phyloP scores from a whole-genome alignment of 2,888 invertebrate genomes.

The Gymnocheta viridis region DNA sequence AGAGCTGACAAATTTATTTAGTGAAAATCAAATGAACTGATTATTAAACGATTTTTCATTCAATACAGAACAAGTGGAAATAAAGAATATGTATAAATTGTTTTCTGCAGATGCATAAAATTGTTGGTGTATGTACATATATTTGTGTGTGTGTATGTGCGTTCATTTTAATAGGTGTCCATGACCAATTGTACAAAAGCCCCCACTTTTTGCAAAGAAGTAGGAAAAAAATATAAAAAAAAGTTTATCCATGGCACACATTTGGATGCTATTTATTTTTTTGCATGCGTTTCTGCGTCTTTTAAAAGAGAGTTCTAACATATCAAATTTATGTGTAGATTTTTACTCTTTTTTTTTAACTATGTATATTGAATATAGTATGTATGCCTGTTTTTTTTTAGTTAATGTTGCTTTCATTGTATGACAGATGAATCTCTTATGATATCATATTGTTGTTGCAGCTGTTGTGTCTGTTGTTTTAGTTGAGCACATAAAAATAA shows the following conservation, averaged over 20 bases:
- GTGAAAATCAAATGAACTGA: background rate
- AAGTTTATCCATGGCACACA: constrained; percentile 67
- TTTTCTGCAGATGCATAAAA: constrained; percentile 22
- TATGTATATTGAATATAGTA: no score
- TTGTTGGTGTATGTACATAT: constrained; percentile 23
- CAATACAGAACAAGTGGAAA: constrained; percentile 1
- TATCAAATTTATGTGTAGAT: background rate
- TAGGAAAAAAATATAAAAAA: constrained; percentile 58
- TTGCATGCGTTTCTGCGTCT: constrained; percentile 68
- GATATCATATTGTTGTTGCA: constrained; percentile 30
- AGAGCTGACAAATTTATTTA: background rate
- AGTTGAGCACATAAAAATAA: constrained; percentile 7
- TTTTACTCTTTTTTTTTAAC: constrained; percentile 38
- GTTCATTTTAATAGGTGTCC: constrained; percentile 66
- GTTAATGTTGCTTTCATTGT: constrained; percentile 37
- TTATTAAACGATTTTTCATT: background rate
- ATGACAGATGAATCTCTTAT: constrained; percentile 51
- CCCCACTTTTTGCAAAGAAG: constrained; percentile 61
- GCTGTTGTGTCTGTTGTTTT: constrained; percentile 34
- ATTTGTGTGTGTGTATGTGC: constrained; percentile 39
- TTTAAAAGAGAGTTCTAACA: constrained; percentile 61
- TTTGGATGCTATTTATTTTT: constrained; percentile 69
- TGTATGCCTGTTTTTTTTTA: background rate
- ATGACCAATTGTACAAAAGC: constrained; percentile 66
- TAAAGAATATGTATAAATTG: constrained; percentile 30